Evolutionary conservation across 2,888 invertebrate species (phyloP).

Genomic region (Tenthredo amoena): DNA sequence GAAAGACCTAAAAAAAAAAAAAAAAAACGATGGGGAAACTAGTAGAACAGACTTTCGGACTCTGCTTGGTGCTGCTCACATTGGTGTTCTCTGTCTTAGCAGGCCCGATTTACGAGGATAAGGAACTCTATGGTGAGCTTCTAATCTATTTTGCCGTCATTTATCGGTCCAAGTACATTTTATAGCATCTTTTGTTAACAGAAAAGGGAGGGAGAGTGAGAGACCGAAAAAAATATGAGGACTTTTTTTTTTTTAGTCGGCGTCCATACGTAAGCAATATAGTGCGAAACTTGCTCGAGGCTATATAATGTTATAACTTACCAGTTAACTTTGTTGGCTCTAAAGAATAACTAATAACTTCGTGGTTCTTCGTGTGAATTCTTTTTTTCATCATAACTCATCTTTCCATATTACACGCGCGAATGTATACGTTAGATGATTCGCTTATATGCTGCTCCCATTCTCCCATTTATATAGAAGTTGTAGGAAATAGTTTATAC

Average conservation of each 20-base stretch:
- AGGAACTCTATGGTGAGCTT: conserved; percentile 43
- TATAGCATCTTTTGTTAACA: background rate
- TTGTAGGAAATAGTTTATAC: background rate
- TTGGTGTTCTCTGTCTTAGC: background rate
- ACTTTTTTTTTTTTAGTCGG: background rate
- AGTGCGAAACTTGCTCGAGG: conserved; percentile 21
- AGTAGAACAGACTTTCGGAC: conserved; percentile 9
- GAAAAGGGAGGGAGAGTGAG: background rate
- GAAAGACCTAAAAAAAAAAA: background rate
- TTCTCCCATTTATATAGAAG: background rate
- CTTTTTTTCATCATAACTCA: background rate
- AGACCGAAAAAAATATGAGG: background rate
- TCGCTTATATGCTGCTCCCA: too few relatives aligned
- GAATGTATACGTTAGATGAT: background rate
- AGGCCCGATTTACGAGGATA: conserved; percentile 11
- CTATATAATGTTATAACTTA: background rate
- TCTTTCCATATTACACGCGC: background rate
- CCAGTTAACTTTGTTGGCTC: background rate
- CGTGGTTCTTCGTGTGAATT: background rate
- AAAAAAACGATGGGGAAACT: conserved; percentile 10
- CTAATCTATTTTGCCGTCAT: background rate
- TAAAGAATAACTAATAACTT: background rate
- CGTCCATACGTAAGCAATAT: background rate
- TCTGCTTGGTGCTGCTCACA: background rate
- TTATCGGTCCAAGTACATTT: background rate